Evolutionary conservation across 64 coral and sea anemone species (phyloP).

Genomic region (Anthopleura sola): DNA sequence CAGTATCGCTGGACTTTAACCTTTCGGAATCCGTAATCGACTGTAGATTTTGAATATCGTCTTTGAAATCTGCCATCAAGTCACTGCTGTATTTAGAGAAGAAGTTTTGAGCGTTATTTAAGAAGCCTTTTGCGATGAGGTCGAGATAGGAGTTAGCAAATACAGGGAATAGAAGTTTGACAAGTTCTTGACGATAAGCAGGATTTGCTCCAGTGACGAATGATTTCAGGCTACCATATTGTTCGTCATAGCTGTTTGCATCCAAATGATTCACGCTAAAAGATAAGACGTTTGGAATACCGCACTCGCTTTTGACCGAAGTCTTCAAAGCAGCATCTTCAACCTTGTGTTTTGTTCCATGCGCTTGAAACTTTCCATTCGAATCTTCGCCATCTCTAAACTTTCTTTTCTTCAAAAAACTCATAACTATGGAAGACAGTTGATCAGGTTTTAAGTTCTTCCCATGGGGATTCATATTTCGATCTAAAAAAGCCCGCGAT

Average conservation of each 20-base stretch:
- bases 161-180: slow-evolving; percentile 78
- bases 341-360: slow-evolving; percentile 55
- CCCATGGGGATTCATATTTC: slow-evolving; percentile 88
- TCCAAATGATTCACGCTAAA: slow-evolving; percentile 72
- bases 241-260: slow-evolving; percentile 64
- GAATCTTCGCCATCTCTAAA: slow-evolving; percentile 69
- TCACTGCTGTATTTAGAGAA: slow-evolving; percentile 83
- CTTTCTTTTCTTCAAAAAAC: slow-evolving; percentile 90
- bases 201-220: slow-evolving; percentile 87
- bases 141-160: slow-evolving; percentile 97
- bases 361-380: slow-evolving; percentile 21
- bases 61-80: slow-evolving; percentile 77
- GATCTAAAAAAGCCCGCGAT: not conserved
- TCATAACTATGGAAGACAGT: slow-evolving; percentile 66
- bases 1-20: slow-evolving; percentile 92
- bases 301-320: slow-evolving; percentile 76
- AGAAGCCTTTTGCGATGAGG: slow-evolving; percentile 72
- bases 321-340: slow-evolving; percentile 81
- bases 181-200: slow-evolving; percentile 81
- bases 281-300: slow-evolving; percentile 73
- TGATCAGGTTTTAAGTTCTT: slow-evolving; percentile 71
- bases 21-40: slow-evolving; percentile 83
- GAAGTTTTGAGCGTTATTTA: slow-evolving; percentile 53
- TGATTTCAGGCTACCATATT: slow-evolving; percentile 82
- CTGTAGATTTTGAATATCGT: slow-evolving; percentile 92